Base-by-base conservation (phyloP, 1,140 invertebrate species). In the Tetragonula clypearis region DNA sequence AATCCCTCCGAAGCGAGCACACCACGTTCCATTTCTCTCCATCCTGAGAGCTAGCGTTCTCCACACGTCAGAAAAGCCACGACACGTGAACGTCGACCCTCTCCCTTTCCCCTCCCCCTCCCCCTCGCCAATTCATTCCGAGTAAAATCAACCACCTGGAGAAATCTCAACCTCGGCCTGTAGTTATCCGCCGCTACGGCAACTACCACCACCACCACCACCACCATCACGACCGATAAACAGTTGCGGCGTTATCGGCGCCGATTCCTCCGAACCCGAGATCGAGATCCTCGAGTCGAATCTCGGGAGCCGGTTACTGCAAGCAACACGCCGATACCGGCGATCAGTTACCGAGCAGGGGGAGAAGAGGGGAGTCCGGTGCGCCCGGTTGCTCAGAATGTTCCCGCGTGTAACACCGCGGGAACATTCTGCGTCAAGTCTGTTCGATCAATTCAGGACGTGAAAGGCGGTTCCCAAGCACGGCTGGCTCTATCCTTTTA, bases 401-500 rank as follows among this genome's bases (percentile, higher is more conserved):
- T 41, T 41, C 3, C 41, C 41, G 68, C 56, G 66, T 86, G 80
- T 88, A 86, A 89, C 87, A 89, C 41, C 41, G 41, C 84, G 80
- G 75, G 84, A 88, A 88, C 87, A 88, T 89, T 89, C 82, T 84
- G 88, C 87, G 84, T 77, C 75, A 86, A 62, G 88, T 89, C 85
- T 76, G 49, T 81, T 69, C 87, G 85, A 89, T 89, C 88, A 88
- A 86, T 88, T 73, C 76, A 0, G 41, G 53, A 86, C 73, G 65
- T 88, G 84, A 89, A 88, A 88, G 72, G 79, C 75, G 41, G 72
- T 73, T 82, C 55, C 84, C 79, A 55, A 82, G 87, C 88, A 74
- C 77, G 60, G 73, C 41, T 8, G 41, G 80, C 84, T 82, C 81
- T 86, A 83, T 84, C 85, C 81, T 88, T 89, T 88, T 84, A 79